Conservation (phyloP, 2,113 vertebrate species). For the Neodontobutis hainanensis region DNA sequence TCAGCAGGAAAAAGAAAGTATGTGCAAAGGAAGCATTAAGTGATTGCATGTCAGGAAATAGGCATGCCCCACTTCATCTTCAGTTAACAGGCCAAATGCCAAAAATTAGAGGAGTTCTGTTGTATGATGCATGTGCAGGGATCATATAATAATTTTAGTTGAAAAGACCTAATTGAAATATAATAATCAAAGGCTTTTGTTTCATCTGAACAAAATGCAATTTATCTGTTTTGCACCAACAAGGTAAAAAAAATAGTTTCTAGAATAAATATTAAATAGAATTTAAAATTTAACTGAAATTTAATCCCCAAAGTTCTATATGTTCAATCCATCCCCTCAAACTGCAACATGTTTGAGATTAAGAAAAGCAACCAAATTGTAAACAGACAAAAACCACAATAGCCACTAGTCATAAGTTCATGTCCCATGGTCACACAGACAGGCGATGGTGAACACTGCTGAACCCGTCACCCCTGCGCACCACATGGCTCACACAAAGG, state of each 20-base stretch:
- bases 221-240: no score
- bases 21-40: conserved; percentile 45
- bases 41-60: conserved; percentile 56
- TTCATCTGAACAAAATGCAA: no score
- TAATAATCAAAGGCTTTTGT: no score
- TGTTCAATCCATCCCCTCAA: no score
- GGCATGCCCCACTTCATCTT: conserved; percentile 30
- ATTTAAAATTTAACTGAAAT: no score
- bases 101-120: conserved; percentile 28
- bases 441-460: conserved; percentile 1
- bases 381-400: conserved; percentile 17
- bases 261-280: no score
- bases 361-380: background rate
- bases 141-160: no score
- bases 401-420: conserved; percentile 18
- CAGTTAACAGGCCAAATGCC: conserved; percentile 32
- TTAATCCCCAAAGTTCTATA: no score
- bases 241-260: no score
- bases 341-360: no score
- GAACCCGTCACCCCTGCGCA: conserved; percentile 36
- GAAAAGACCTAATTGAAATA: no score
- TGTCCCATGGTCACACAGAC: background rate
- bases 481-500: conserved; percentile 40
- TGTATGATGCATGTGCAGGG: background rate
- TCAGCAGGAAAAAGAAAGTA: conserved; percentile 61